Conservation (phyloP, 1,140 invertebrate genomes). For the Heliconius nattereri region DNA sequence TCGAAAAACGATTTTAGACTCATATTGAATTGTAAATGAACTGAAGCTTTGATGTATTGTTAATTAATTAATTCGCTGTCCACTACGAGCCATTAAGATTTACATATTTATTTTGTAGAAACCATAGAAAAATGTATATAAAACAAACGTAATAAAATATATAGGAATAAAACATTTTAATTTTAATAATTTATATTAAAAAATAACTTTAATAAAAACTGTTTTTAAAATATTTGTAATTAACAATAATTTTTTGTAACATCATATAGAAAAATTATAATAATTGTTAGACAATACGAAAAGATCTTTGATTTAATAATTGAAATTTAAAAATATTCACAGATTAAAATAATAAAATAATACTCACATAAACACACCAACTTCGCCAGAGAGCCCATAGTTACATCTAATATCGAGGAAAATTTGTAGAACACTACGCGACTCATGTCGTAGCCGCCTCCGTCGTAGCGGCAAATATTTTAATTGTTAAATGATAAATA, state of each 20-base stretch:
- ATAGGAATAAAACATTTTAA: too few relatives aligned
- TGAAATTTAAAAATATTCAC: neutral
- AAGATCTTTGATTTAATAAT: neutral
- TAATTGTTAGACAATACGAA: neutral
- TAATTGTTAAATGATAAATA: conserved; percentile 17
- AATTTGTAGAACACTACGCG: conserved; percentile 45
- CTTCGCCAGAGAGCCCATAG: conserved; percentile 53
- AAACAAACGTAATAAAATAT: too few relatives aligned
- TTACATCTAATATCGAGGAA: conserved; percentile 50
- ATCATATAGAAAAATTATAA: too few relatives aligned
- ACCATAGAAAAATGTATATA: too few relatives aligned
- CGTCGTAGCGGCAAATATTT: conserved; percentile 14
- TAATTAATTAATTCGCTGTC: neutral
- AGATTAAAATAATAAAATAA: conserved; percentile 14
- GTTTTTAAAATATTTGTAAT: too few relatives aligned
- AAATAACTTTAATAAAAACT: too few relatives aligned
- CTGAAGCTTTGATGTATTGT: neutral
- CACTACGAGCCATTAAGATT: too few relatives aligned
- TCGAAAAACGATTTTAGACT: neutral
- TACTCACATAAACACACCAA: conserved; percentile 73
- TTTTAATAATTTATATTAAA: too few relatives aligned
- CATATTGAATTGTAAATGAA: neutral
- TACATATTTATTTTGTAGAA: too few relatives aligned
- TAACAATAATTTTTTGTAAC: too few relatives aligned
- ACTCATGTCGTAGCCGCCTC: conserved; percentile 29